Base-by-base conservation (phyloP, 2,113 vertebrate genomes). In the Ctenomys sociabilis region DNA sequence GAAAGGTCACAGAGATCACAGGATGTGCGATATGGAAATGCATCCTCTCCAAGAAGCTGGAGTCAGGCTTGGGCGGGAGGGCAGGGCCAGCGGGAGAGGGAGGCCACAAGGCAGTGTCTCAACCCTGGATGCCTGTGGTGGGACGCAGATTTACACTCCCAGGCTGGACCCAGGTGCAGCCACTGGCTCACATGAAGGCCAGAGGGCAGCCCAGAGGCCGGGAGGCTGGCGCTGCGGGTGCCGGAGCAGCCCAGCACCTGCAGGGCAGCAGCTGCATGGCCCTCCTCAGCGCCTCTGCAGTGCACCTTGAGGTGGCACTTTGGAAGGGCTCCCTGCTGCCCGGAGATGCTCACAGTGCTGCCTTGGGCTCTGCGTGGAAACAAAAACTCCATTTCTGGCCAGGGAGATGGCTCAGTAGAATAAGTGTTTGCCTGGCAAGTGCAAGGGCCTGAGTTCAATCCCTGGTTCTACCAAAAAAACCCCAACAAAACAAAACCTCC, bases 1-100 rank as follows among this genome's bases (percentile, higher is more conserved):
- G 96, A 98, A 99, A 99, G 98, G 98, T 99, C 98, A 98, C 86
- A 57, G 98, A 97, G 98, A 98, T 98, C 98, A 98, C 97, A 96
- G 97, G 93, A 97, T 97, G 98, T 97, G 95, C 97, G 98, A 97
- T 96, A 98, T 98, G 98, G 98, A 98, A 98, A 98, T 98, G 97
- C 97, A 90, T 97, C 78, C 98, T 93, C 93, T 97, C 96, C 78
- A 85, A 96, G 98, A 98, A 98, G 98, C 98, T 95, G 96, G 96
- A 96, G 28, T 96, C 93, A 95, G 98, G 97, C 97, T 97, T 92
- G 91, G 97, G 96, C 94, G 97, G 92, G 96, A 97, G 96, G 97
- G 92, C 97, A 95, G 97, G 88, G 94, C 95, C 52, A 12, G 90
- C 37, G 84, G 91, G 45, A 59, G 75, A 7, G 75, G 91, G 88